Evolutionary conservation across 2,888 invertebrate genomes (phyloP).

Genomic region (Metalampra italica): DNA sequence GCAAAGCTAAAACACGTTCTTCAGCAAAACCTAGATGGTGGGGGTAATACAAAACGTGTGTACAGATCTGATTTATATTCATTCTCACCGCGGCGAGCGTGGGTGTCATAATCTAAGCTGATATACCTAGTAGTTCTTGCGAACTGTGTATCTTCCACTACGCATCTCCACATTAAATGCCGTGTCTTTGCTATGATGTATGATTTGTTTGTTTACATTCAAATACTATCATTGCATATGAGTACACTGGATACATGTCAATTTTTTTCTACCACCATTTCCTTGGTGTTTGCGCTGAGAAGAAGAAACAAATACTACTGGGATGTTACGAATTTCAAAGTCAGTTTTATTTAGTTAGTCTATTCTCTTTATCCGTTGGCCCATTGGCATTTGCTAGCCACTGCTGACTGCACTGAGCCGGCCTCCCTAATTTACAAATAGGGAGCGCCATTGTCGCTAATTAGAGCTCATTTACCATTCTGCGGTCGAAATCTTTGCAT

Average conservation of each 20-base stretch:
- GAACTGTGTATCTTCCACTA: constrained; percentile 32
- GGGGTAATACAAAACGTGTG: constrained; percentile 30
- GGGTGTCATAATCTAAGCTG: constrained; percentile 31
- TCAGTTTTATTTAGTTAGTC: no score
- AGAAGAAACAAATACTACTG: no score
- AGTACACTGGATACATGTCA: no score
- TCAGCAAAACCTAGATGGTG: constrained; percentile 5
- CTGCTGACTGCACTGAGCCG: background rate
- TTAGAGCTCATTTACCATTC: constrained; percentile 8
- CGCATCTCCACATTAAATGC: constrained; percentile 47
- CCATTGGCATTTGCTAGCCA: constrained; percentile 8
- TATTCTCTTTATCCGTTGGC: background rate
- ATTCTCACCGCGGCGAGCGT: constrained; percentile 25
- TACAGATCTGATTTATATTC: constrained; percentile 36
- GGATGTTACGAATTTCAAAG: no score
- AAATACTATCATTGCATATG: constrained; percentile 23
- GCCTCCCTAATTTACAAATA: constrained; percentile 3
- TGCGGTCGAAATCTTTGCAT: background rate
- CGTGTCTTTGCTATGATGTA: constrained; percentile 44
- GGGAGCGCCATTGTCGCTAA: constrained; percentile 1
- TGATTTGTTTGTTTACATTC: constrained; percentile 44
- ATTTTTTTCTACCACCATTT: no score
- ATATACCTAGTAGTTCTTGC: constrained; percentile 25
- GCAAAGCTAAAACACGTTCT: background rate
- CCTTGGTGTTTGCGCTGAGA: no score